These are phyloP conservation scores for Drosophila ficusphila DNA, from an alignment of 1,140 invertebrate genomes.

Conservation along the genomic window DNA sequence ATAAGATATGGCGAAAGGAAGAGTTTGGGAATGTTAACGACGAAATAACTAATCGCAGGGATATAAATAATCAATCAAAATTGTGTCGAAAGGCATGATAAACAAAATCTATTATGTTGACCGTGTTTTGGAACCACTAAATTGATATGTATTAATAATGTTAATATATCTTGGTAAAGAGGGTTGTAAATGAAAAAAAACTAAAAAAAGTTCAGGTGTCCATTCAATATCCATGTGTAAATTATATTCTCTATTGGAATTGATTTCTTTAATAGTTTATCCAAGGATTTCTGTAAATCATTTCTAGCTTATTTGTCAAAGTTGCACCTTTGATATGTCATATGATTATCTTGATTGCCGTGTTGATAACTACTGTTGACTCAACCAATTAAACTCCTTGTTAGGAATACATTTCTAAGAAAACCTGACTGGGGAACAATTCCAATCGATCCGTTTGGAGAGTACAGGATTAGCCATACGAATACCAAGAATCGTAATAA, in stretches of 20 bases:
- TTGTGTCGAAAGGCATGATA: conserved; percentile 19
- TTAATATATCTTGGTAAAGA: too few species aligned
- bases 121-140: not conserved
- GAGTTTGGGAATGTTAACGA: conserved; percentile 25
- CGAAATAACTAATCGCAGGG: conserved; percentile 8
- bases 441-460: not conserved
- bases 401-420: not conserved
- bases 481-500: conserved; percentile 8
- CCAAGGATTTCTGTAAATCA: too few species aligned
- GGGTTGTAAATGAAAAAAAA: too few species aligned
- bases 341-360: too few species aligned
- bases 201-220: too few species aligned
- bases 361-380: too few species aligned
- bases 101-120: not conserved
- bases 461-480: not conserved
- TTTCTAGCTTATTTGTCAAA: too few species aligned
- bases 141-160: not conserved
- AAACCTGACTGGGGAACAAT: not conserved
- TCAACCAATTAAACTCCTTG: too few species aligned
- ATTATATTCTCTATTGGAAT: too few species aligned
- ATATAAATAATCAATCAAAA: conserved; percentile 39
- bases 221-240: too few species aligned
- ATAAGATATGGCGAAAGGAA: conserved; percentile 33
- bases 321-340: too few species aligned
- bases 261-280: too few species aligned